These are phyloP conservation scores for Cephus runcator DNA, from an alignment of 2,888 invertebrate genomes.

Conservation along the genomic window DNA sequence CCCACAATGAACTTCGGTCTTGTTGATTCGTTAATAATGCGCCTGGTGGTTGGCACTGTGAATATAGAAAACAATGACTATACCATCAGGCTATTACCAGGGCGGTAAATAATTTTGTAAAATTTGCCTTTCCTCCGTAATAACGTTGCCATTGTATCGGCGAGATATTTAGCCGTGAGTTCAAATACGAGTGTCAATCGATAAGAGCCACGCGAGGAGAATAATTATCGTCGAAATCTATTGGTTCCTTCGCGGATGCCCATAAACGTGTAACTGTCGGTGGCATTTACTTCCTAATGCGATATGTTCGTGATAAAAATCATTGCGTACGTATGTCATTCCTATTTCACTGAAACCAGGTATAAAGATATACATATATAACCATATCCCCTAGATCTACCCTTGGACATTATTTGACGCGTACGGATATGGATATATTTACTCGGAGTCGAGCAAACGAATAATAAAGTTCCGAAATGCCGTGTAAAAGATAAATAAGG, in stretches of 20 bases:
- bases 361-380: no score
- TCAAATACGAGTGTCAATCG: not conserved
- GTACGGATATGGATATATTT: not conserved
- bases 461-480: not conserved
- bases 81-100: constrained; percentile 24
- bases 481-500: not conserved
- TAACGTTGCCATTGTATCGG: constrained; percentile 30
- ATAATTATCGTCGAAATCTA: not conserved
- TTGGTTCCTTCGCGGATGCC: not conserved
- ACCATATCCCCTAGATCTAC: no score
- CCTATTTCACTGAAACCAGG: not conserved
- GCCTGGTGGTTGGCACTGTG: constrained; percentile 37
- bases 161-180: not conserved
- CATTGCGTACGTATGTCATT: not conserved
- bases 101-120: constrained; percentile 30
- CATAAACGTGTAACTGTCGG: not conserved
- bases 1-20: constrained; percentile 51
- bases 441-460: not conserved
- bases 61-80: constrained; percentile 45
- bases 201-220: not conserved
- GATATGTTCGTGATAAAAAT: constrained; percentile 16
- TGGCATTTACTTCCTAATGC: constrained; percentile 4
- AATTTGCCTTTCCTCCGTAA: constrained; percentile 11
- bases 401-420: not conserved
- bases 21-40: constrained; percentile 54